Evolutionary conservation across 2,797 vertebrate species (phyloP), one percentile per base, ranked within the genome.

Genomic region (Nyctibius grandis): DNA sequence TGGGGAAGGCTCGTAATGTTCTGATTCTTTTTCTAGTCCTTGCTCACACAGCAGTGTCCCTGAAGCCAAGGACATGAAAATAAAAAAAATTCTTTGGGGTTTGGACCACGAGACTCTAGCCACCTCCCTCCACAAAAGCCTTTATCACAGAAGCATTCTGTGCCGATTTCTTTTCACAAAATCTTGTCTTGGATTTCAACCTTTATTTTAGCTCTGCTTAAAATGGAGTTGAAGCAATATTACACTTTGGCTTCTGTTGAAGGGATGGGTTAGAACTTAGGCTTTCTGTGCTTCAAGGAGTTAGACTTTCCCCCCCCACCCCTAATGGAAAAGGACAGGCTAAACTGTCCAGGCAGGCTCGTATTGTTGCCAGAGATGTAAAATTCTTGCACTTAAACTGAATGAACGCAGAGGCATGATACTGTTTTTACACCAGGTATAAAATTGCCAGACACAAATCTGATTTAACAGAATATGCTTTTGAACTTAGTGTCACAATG

Each of bases 51-150:
- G 88, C 90, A 91, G 59, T 91, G 68, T 91, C 81, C 73, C 90
- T 83, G 92, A 94, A 92, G 95, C 95, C 92, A 96, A 89, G 93
- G 96, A 85, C 93, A 83, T 92, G 84, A 94, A 96, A 94, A 87
- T 72, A 74, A 94, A 91, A 91, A 61, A 84, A 82, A 57, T 10
- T 81, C 90, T 95, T 70, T 64, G 77, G 90, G 90, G 70, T 95
- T 96, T 97, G 90, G 72, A 95, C 91, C 88, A 85, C 12, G 69
- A 93, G 94, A 77, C 90, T 95, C 63, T 87, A 92, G 63, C 80
- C 89, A 75, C 83, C 80, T 85, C 74, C 84, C 57, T 54, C n/a
- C 63, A 57, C 81, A 67, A 67, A 87, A 94, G 65, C 65, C 69
- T 87, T 91, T 95, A 83, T 95, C 74, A 65, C 38, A 79, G 72